Evolutionary conservation across 2,888 invertebrate species (phyloP), one percentile per base, ranked within the genome.

Genomic region (Amblyjoppa proteus): DNA sequence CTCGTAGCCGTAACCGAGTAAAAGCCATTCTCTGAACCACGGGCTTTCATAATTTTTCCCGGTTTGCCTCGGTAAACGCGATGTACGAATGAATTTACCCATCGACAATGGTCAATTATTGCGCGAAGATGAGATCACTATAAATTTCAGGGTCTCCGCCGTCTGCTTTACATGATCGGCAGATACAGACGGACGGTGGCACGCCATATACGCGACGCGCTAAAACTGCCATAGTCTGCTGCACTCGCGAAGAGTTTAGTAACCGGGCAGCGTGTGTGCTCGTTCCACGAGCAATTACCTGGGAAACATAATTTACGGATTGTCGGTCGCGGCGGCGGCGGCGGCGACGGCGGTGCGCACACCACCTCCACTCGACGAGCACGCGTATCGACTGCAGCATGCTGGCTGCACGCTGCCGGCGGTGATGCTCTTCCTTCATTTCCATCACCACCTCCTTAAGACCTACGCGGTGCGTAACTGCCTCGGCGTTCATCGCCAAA

Each of bases 231-330:
- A 77, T 64, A 53, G 71, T 70, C 31, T 31, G 66, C 34, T 25
- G 76, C 61, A 56, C 53, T 20, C 34, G 66, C n/a, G 28, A 69
- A 76, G 87, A 89, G 89, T 88, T 89, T 87, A 88, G 89, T 86
- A 87, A 88, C 81, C 85, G 87, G 80, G 53, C 45, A 66, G 38
- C 56, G 80, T 66, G 80, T 58, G 80, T 38, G 76, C 76, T 81
- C 73, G 81, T 68, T 84, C 58, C 73, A 81, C 89, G 87, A 84
- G 89, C 89, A 91, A 92, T 92, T 92, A 92, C 88, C 89, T 87
- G 83, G 88, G 91, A 89, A 91, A 90, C 90, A 89, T 91, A 90
- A 91, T 91, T 91, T 89, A 88, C 89, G 83, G 87, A 87, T 87
- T 80, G 80, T 61, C 83, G 74, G 84, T 77, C 87, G 80, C 80